Percentiles rank a stretch among this genome's conserved stretches.
Evolutionary conservation across 2,113 vertebrate genomes (phyloP).

Genomic region (Nipponia nippon): DNA sequence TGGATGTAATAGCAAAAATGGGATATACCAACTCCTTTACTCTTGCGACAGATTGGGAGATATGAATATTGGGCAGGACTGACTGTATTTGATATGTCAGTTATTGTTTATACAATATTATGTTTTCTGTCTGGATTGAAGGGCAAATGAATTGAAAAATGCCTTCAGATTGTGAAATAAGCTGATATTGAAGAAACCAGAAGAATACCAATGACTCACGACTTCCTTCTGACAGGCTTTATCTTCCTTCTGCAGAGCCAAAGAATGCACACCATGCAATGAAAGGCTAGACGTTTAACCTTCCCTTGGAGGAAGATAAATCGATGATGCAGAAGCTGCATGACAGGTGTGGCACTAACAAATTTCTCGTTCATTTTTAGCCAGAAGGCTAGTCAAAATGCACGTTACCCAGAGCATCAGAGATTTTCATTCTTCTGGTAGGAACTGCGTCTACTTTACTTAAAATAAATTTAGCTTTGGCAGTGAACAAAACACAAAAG

Average conservation of each 20-base stretch:
- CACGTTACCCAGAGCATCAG: background rate
- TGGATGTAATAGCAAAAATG: background rate
- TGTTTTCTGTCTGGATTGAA: background rate
- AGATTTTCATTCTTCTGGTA: background rate
- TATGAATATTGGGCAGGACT: background rate
- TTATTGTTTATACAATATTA: background rate
- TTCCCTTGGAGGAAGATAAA: background rate
- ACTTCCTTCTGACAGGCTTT: background rate
- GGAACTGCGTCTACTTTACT: background rate
- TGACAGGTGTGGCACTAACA: background rate
- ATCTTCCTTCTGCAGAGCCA: background rate
- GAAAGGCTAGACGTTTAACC: background rate
- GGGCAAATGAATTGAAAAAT: background rate
- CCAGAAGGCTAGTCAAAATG: background rate
- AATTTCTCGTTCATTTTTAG: conserved; percentile 9
- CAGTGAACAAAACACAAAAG: background rate
- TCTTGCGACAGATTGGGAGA: background rate
- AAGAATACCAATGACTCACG: background rate
- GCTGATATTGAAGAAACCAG: background rate
- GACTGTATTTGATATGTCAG: background rate
- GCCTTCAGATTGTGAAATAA: background rate
- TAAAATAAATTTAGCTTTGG: background rate
- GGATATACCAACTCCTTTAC: background rate
- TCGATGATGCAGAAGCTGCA: background rate
- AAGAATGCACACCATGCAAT: background rate